Percentiles rank a stretch among this genome's conserved stretches.
phyloP scores from a whole-genome alignment of 1,140 invertebrate species.

The Babylonia areolata region DNA sequence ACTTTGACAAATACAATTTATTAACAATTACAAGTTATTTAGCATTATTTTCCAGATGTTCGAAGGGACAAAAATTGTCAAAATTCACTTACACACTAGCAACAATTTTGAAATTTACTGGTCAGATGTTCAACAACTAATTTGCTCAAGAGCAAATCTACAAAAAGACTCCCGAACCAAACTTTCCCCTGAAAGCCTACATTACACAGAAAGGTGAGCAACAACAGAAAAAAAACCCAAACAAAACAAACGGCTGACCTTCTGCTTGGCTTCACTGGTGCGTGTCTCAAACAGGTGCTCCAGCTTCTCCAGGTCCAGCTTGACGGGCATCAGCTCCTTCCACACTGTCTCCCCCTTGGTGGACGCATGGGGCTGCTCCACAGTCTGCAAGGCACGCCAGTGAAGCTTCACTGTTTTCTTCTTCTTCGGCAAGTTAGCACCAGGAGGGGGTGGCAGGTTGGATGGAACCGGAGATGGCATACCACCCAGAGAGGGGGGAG shows the following conservation, averaged over 20 bases:
- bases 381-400: conserved; percentile 89
- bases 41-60: too few species aligned
- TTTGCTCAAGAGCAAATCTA: too few species aligned
- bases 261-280: conserved; percentile 95
- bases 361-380: conserved; percentile 80
- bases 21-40: too few species aligned
- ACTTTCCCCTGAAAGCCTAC: too few species aligned
- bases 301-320: conserved; percentile 93
- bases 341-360: conserved; percentile 88
- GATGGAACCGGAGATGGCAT: conserved; percentile 71
- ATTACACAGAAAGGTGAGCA: too few species aligned
- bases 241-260: conserved; percentile 77
- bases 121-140: too few species aligned
- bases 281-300: conserved; percentile 98
- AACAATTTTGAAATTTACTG: too few species aligned
- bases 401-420: conserved; percentile 99
- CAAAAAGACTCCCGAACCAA: too few species aligned
- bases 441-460: conserved; percentile 74
- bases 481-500: conserved; percentile 72
- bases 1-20: too few species aligned
- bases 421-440: conserved; percentile 84
- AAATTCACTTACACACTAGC: too few species aligned
- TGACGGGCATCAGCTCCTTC: conserved; percentile 89
- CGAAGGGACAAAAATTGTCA: too few species aligned
- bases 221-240: neutral